A percentile compares a stretch with the other conserved stretches of the same genome.
Conservation (phyloP, 2,888 invertebrate genomes). For the Octodonta nipae region DNA sequence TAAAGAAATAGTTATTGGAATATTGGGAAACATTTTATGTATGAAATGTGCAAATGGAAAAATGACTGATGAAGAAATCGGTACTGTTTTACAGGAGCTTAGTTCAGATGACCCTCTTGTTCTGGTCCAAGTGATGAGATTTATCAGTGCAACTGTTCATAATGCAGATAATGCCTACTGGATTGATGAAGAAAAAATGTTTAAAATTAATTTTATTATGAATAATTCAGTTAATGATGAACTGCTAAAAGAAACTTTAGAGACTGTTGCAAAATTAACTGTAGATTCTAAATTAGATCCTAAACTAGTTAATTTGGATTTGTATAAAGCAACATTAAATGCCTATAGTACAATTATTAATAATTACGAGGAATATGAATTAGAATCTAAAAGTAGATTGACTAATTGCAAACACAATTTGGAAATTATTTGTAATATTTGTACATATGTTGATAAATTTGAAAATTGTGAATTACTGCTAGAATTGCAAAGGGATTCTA, state of each 20-base stretch:
- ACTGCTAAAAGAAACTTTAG: slow-evolving; percentile 44
- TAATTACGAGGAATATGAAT: slow-evolving; percentile 17
- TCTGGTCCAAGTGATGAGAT: slow-evolving; percentile 58
- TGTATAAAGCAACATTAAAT: slow-evolving; percentile 17
- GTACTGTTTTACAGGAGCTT: slow-evolving; percentile 42
- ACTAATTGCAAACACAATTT: slow-evolving; percentile 18
- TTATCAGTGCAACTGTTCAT: slow-evolving; percentile 41
- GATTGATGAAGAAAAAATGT: slow-evolving; percentile 38
- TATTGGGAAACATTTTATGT: slow-evolving; percentile 68
- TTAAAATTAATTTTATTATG: slow-evolving; percentile 55
- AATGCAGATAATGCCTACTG: slow-evolving; percentile 39
- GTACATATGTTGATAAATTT: slow-evolving; percentile 17
- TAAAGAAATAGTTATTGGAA: slow-evolving; percentile 70
- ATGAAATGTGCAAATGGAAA: slow-evolving; percentile 43
- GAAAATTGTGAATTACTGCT: slow-evolving; percentile 10
- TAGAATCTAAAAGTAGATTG: slow-evolving; percentile 19
- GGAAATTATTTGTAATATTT: slow-evolving; percentile 24
- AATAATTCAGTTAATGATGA: slow-evolving; percentile 57
- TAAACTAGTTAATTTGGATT: slow-evolving; percentile 13
- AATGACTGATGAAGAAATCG: slow-evolving; percentile 44
- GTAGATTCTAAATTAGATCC: slow-evolving; percentile 17
- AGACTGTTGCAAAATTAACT: slow-evolving; percentile 37
- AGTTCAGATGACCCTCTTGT: slow-evolving; percentile 56
- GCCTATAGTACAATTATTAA: slow-evolving; percentile 18
- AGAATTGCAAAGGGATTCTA: slow-evolving; percentile 12